A percentile compares a stretch with the other conserved stretches of the same genome.
These are phyloP conservation scores for Henricia sp. DNA, from an alignment of 53 echinoderm and acorn worm genomes.

Conservation along the genomic window DNA sequence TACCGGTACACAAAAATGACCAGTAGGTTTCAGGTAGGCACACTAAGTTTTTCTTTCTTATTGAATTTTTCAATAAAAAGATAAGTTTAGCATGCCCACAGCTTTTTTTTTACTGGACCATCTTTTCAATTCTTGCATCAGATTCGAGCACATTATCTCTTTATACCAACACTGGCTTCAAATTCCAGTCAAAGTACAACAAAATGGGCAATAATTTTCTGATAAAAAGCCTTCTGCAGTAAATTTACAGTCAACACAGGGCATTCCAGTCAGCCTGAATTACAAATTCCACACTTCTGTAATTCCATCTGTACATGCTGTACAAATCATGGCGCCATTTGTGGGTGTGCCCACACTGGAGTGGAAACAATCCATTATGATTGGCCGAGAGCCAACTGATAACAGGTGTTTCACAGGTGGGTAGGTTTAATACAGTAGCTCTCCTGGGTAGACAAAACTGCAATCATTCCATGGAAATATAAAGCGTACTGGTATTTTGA, in stretches of 20 bases:
- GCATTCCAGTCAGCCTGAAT: neutral
- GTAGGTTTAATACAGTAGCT: neutral
- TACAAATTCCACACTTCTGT: neutral
- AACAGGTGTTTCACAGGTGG: constrained; percentile 41
- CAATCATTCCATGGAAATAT: neutral
- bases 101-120: too few species aligned
- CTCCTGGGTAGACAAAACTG: neutral
- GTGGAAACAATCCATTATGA: neutral
- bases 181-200: neutral
- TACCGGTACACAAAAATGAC: too few species aligned
- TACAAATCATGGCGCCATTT: neutral
- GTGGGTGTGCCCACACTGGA: constrained; percentile 3
- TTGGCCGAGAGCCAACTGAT: constrained; percentile 7
- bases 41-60: too few species aligned
- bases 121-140: neutral
- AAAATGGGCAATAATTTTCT: neutral
- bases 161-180: neutral
- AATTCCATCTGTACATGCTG: neutral
- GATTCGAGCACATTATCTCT: neutral
- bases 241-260: neutral
- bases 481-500: neutral
- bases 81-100: too few species aligned
- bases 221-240: neutral
- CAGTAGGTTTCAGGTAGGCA: too few species aligned
- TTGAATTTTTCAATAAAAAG: too few species aligned